phyloP scores from a whole-genome alignment of 2,113 vertebrate species.

The Pygoscelis antarcticus region DNA sequence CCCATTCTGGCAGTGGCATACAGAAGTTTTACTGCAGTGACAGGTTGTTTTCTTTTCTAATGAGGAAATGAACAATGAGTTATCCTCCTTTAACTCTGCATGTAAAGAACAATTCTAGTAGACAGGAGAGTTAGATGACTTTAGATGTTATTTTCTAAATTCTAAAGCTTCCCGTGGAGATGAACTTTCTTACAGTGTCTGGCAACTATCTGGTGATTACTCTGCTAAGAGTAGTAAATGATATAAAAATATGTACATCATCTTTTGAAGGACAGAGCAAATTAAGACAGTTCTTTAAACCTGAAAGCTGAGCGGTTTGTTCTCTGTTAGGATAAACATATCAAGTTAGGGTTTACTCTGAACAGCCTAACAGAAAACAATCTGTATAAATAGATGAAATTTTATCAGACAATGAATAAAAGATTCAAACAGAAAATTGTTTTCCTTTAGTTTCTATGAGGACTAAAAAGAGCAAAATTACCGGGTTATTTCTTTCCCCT shows the following conservation, averaged over 20 bases:
- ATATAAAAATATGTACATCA: not conserved
- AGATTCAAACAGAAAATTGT: not conserved
- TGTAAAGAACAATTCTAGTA: not conserved
- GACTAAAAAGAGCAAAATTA: conserved; percentile 32
- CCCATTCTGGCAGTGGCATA: not conserved
- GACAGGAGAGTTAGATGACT: not conserved
- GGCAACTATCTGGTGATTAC: not conserved
- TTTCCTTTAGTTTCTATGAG: not conserved
- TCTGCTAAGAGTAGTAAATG: conserved; percentile 7
- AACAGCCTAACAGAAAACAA: conserved; percentile 1
- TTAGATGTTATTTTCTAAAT: conserved; percentile 28
- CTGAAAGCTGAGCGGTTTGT: not conserved
- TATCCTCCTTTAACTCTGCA: not conserved
- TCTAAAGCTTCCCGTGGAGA: not conserved
- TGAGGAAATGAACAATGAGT: not conserved
- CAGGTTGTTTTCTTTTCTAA: not conserved
- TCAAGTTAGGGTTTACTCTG: conserved; percentile 6
- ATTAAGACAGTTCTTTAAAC: conserved; percentile 1
- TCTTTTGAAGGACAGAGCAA: not conserved
- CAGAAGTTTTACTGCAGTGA: not conserved
- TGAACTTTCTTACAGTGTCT: not conserved
- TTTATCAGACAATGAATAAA: conserved; percentile 30
- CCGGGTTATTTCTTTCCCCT: not conserved
- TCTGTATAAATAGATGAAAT: conserved; percentile 16
- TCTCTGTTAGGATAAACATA: not conserved